phyloP scores from a whole-genome alignment of 2,888 invertebrate genomes.

The Pseudoips prasinana region DNA sequence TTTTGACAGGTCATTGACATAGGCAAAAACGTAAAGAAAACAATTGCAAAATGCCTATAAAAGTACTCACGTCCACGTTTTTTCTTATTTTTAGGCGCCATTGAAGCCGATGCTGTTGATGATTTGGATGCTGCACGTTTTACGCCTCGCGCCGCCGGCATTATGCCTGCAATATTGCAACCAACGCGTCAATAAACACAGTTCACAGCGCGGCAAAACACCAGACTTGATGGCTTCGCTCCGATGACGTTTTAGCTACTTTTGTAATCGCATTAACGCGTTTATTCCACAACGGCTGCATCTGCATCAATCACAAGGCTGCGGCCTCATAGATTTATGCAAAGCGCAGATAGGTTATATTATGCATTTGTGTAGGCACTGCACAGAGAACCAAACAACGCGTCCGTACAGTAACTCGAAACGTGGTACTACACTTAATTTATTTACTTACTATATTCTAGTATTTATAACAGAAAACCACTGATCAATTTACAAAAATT shows the following conservation, averaged over 20 bases:
- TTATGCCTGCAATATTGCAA: slow-evolving; percentile 76
- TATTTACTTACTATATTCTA: slow-evolving; percentile 66
- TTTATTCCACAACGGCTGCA: slow-evolving; percentile 56
- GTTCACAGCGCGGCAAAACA: slow-evolving; percentile 67
- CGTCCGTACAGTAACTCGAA: slow-evolving; percentile 49
- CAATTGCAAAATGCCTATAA: slow-evolving; percentile 54
- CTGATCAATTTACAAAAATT: slow-evolving; percentile 48
- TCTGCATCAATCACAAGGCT: slow-evolving; percentile 71
- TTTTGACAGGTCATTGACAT: slow-evolving; percentile 81
- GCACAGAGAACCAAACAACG: slow-evolving; percentile 72
- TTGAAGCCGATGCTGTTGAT: slow-evolving; percentile 54
- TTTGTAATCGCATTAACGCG: slow-evolving; percentile 66
- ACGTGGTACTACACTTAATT: slow-evolving; percentile 31
- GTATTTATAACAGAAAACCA: slow-evolving; percentile 47
- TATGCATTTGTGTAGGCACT: slow-evolving; percentile 77
- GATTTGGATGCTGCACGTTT: slow-evolving; percentile 76
- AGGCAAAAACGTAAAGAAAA: slow-evolving; percentile 72
- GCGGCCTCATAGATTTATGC: slow-evolving; percentile 70
- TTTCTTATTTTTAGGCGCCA: slow-evolving; percentile 74
- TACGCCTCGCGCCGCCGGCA: slow-evolving; percentile 79
- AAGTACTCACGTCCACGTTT: slow-evolving; percentile 71
- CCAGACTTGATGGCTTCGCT: slow-evolving; percentile 47
- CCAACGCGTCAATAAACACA: slow-evolving; percentile 72
- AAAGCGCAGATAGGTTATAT: slow-evolving; percentile 76
- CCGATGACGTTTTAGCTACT: slow-evolving; percentile 67